A percentile compares a stretch with the other conserved stretches of the same genome.
These are phyloP conservation scores for Synchiropus splendidus DNA, from an alignment of 2,113 vertebrate species.

Conservation along the genomic window DNA sequence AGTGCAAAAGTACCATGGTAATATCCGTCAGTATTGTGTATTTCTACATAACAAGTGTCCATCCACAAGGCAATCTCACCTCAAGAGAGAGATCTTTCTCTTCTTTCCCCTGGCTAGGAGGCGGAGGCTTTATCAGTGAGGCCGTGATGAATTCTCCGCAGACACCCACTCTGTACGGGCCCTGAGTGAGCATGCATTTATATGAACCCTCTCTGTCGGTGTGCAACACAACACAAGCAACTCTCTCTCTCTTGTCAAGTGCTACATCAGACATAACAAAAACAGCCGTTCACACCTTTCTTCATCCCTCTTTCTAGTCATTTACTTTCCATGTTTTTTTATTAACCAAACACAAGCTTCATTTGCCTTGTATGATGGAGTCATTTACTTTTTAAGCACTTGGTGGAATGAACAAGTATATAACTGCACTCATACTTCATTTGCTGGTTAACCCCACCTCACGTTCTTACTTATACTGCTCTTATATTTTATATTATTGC, in stretches of 20 bases:
- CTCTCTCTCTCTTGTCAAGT: conserved; percentile 61
- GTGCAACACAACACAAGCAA: conserved; percentile 51
- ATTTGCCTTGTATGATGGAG: conserved; percentile 57
- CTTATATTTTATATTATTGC: too few species aligned
- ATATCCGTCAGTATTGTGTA: conserved; percentile 55
- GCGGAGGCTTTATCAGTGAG: conserved; percentile 55
- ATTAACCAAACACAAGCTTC: conserved; percentile 49
- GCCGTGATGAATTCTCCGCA: conserved; percentile 62
- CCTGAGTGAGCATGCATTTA: conserved; percentile 64
- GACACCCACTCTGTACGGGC: conserved; percentile 49
- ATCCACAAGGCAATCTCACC: conserved; percentile 60
- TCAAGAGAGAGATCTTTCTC: conserved; percentile 57
- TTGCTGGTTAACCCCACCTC: too few species aligned
- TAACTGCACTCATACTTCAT: too few species aligned
- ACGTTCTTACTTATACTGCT: too few species aligned
- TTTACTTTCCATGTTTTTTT: conserved; percentile 56
- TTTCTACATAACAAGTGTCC: conserved; percentile 65
- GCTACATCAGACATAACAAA: conserved; percentile 66
- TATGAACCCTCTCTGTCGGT: conserved; percentile 56
- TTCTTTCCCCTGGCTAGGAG: conserved; percentile 46
- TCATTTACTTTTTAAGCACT: conserved; percentile 49
- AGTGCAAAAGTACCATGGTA: conserved; percentile 39
- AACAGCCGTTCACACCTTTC: conserved; percentile 45
- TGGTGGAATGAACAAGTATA: too few species aligned
- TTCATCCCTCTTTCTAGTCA: conserved; percentile 42